Conservation (phyloP, 2,113 vertebrate species). For the Ranitomeya imitator region DNA sequence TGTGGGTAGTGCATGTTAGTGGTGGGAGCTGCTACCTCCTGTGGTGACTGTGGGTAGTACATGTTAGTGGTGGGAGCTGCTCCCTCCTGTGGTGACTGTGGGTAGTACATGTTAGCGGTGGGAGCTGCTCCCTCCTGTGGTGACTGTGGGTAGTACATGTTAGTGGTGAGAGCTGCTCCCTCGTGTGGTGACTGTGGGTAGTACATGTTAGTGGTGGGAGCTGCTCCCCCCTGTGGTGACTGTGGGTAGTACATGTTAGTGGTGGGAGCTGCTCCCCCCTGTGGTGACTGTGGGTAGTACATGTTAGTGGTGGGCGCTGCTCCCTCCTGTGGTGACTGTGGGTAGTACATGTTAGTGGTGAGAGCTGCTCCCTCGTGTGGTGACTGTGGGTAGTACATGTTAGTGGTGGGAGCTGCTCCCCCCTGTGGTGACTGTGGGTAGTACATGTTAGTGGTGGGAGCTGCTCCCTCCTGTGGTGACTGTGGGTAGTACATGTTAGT, state of each 20-base stretch:
- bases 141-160: too few species aligned
- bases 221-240: too few species aligned
- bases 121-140: too few species aligned
- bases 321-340: neutral
- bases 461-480: neutral
- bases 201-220: too few species aligned
- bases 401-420: neutral
- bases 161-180: too few species aligned
- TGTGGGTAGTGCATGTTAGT: neutral
- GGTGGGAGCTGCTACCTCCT: neutral
- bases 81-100: neutral
- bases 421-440: too few species aligned
- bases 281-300: too few species aligned
- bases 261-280: too few species aligned
- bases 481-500: constrained; percentile 49
- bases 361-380: neutral
- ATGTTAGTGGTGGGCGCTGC: too few species aligned
- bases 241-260: too few species aligned
- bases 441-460: too few species aligned
- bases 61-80: neutral
- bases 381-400: neutral
- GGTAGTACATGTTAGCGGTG: neutral
- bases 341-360: neutral
- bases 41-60: neutral
- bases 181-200: too few species aligned